A percentile compares a stretch with the other conserved stretches of the same genome.
Conservation (phyloP, 2,888 invertebrate genomes). For the Fragum sueziense region DNA sequence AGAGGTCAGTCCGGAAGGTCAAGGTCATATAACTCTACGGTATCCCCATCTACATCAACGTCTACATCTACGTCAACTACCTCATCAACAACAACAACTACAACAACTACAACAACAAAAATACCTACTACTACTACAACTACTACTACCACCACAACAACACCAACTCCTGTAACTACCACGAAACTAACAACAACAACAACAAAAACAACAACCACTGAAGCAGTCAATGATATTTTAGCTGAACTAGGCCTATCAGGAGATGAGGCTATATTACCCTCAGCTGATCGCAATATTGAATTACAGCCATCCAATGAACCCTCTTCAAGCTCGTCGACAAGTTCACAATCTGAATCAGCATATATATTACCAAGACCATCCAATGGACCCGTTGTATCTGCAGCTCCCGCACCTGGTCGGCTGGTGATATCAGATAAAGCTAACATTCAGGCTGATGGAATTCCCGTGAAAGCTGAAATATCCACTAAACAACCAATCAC, state of each 20-base stretch:
- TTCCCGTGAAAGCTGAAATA: background rate
- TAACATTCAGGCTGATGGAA: background rate
- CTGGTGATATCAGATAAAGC: background rate
- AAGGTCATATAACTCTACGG: constrained; percentile 48
- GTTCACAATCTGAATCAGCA: background rate
- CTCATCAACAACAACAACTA: constrained; percentile 76
- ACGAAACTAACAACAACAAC: background rate
- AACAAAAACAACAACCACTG: background rate
- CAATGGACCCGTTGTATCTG: background rate
- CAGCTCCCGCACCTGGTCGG: background rate
- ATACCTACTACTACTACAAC: constrained; percentile 67
- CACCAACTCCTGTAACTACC: background rate
- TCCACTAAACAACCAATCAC: constrained; percentile 35
- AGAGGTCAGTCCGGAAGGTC: constrained; percentile 40
- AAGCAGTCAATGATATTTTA: background rate
- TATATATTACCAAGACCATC: background rate
- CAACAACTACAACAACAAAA: constrained; percentile 75
- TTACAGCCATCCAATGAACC: background rate
- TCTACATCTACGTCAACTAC: constrained; percentile 52
- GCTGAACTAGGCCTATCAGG: background rate
- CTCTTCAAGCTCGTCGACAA: background rate
- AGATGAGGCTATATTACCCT: background rate
- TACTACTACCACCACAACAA: constrained; percentile 26
- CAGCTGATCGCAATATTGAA: background rate
- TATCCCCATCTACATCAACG: constrained; percentile 69